Evolutionary conservation across 2,113 vertebrate genomes (phyloP), one percentile per base, ranked within the genome.

Genomic region (Pseudorhombus dupliciocellatus): DNA sequence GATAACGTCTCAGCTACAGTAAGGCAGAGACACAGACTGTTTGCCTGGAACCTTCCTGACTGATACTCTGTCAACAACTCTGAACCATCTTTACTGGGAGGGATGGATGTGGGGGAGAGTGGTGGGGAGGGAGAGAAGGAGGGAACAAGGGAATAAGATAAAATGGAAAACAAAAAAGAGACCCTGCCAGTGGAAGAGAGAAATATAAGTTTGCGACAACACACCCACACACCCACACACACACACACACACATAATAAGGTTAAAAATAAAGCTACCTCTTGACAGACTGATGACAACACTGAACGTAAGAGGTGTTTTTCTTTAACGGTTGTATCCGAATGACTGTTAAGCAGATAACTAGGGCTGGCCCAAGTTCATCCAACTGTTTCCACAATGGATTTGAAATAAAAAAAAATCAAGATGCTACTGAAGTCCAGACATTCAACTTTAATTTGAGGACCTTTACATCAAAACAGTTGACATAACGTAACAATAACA

Each of bases 11-110:
- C 26, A 61, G 69, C 60, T 75, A 68, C 48, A 78, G 64, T 52
- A 51, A 77, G 7, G 60, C 66, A 66, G 67, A 69, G 51, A 69
- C 65, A 69, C 31, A 67, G 22, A 77, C 44, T 21, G 24, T 76
- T 80, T 76, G 63, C 77, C 64, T 72, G 73, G 22, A 77, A 73
- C 64, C 68, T 61, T 71, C 37, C 4, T 10, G 1, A 66, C 69
- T 70, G 70, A 74, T 53, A 28, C 52, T 61, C 60, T 71, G 71
- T 81, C 71, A 79, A 73, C 83, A 78, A 31, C 75, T 75, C 52
- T 61, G 70, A 78, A 75, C 55, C 57, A 30, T 79, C 42, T 63
- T 62, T 59, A 66, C 61, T 8, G 1, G 24, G 28, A 37, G 65
- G 40, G 48, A 24, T 61, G 28, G 16, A 22, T 5, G 64, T 1